Evolutionary conservation across 2,888 invertebrate genomes (phyloP).

Genomic region (Drosophila acutilabella): DNA sequence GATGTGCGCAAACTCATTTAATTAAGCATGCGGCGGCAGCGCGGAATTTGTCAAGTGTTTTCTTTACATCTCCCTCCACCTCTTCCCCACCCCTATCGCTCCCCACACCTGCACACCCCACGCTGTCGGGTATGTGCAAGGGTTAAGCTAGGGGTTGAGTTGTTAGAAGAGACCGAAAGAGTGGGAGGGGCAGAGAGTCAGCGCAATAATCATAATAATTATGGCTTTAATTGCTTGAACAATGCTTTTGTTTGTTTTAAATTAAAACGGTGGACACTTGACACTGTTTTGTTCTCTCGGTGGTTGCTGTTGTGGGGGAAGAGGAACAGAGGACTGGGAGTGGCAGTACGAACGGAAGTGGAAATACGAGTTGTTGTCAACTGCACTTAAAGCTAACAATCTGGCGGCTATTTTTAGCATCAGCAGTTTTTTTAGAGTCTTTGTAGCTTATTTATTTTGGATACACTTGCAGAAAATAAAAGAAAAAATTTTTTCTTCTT

Average conservation of each 20-base stretch:
- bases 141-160: slow-evolving; percentile 10
- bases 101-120: too few species aligned
- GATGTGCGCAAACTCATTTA: slow-evolving; percentile 76
- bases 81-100: not conserved
- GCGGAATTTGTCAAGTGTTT: slow-evolving; percentile 75
- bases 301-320: slow-evolving; percentile 2
- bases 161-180: not conserved
- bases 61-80: slow-evolving; percentile 15
- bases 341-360: not conserved
- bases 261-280: slow-evolving; percentile 66
- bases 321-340: not conserved
- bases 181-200: slow-evolving; percentile 19
- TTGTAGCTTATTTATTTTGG: slow-evolving; percentile 5
- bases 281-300: slow-evolving; percentile 35
- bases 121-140: not conserved
- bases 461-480: not conserved
- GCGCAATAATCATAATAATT: slow-evolving; percentile 62
- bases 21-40: slow-evolving; percentile 72
- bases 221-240: slow-evolving; percentile 68
- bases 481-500: not conserved
- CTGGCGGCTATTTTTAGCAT: slow-evolving; percentile 8
- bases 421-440: not conserved
- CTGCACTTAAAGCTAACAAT: slow-evolving; percentile 8
- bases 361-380: not conserved
- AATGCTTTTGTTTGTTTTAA: slow-evolving; percentile 69